phyloP scores from a whole-genome alignment of 2,113 vertebrate species.

The Microtus richardsoni region DNA sequence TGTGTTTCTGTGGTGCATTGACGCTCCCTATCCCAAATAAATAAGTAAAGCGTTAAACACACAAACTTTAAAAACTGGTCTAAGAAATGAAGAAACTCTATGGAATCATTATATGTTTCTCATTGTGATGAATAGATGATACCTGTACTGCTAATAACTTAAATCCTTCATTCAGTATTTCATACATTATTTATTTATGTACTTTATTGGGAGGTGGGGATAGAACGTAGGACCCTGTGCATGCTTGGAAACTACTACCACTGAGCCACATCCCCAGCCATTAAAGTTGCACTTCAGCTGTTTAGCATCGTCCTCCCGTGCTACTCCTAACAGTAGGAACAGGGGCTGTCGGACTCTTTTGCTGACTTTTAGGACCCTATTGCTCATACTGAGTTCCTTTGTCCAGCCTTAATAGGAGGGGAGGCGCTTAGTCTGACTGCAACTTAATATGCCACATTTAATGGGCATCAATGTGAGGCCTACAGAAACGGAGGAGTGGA shows the following conservation, averaged over 20 bases:
- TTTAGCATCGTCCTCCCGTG: fast-evolving
- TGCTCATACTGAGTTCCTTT: background rate
- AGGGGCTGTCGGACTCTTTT: background rate
- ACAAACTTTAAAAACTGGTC: background rate
- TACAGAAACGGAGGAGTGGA: background rate
- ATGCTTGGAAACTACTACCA: background rate
- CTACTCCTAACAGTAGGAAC: background rate
- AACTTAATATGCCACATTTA: background rate
- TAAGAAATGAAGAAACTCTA: background rate
- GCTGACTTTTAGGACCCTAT: background rate
- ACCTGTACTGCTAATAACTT: background rate
- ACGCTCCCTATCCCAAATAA: background rate
- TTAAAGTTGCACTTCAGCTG: background rate
- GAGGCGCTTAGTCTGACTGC: background rate
- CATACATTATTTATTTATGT: background rate
- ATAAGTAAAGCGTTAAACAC: background rate
- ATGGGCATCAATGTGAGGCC: background rate
- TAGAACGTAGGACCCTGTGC: background rate
- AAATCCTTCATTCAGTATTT: background rate
- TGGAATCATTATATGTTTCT: no score
- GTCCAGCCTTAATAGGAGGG: background rate
- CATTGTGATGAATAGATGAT: background rate
- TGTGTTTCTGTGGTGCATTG: no score
- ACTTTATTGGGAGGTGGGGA: background rate
- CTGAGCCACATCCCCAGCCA: background rate